Conservation (phyloP, 2,797 vertebrate species). For the Ispidina lecontei region DNA sequence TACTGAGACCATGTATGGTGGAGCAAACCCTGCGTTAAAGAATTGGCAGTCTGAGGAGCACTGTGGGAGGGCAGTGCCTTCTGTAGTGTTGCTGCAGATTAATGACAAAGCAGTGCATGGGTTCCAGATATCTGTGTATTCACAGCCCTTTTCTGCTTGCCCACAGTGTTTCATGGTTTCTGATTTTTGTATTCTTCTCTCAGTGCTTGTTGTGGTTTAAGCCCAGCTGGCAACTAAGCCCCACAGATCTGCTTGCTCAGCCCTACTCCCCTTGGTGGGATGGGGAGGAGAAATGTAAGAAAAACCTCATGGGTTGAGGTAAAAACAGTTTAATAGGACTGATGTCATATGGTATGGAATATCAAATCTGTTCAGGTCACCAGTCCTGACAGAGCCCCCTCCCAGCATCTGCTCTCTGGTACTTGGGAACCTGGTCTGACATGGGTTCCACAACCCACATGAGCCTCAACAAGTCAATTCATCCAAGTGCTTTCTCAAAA, state of each 20-base stretch:
- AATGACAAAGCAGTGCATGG: background rate
- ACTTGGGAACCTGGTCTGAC: background rate
- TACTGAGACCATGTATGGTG: background rate
- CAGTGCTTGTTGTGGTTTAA: background rate
- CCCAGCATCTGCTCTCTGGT: background rate
- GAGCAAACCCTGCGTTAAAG: background rate
- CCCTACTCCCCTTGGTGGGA: background rate
- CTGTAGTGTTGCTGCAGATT: background rate
- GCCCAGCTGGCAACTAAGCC: background rate
- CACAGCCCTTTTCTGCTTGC: background rate
- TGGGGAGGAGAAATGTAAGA: background rate
- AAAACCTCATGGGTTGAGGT: background rate
- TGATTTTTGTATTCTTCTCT: background rate
- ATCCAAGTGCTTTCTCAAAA: background rate
- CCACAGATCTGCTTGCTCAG: background rate
- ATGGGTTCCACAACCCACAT: background rate
- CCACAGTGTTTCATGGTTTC: background rate
- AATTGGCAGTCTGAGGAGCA: background rate
- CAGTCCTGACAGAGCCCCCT: background rate
- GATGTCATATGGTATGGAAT: background rate
- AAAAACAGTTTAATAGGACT: background rate
- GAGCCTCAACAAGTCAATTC: background rate
- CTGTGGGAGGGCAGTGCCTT: constrained; percentile 10
- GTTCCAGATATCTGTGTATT: background rate
- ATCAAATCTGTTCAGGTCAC: background rate